These are phyloP conservation scores for Synanthedon formicaeformis DNA, from an alignment of 2,888 invertebrate genomes.

Conservation along the genomic window DNA sequence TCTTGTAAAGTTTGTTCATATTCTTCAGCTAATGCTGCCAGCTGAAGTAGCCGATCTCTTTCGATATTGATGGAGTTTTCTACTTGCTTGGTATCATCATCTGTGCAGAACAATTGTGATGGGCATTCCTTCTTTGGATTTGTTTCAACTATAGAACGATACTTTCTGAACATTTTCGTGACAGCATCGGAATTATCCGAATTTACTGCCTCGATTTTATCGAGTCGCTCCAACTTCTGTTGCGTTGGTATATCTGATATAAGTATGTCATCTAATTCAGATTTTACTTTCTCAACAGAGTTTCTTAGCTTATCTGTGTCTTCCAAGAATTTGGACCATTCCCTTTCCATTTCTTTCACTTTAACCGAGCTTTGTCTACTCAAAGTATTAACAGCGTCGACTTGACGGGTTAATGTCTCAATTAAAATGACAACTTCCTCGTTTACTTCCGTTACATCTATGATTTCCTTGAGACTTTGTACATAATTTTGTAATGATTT, in stretches of 20 bases:
- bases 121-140: conserved; percentile 80
- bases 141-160: conserved; percentile 74
- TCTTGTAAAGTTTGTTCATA: conserved; percentile 90
- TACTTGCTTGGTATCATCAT: conserved; percentile 76
- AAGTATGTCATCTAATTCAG: conserved; percentile 66
- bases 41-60: conserved; percentile 80
- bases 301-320: conserved; percentile 71
- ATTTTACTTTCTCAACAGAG: conserved; percentile 59
- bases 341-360: conserved; percentile 70
- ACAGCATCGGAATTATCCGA: conserved; percentile 72
- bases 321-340: conserved; percentile 79
- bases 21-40: conserved; percentile 83
- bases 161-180: conserved; percentile 72
- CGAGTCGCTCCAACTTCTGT: conserved; percentile 76
- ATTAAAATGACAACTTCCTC: conserved; percentile 75
- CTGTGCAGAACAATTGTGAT: conserved; percentile 73
- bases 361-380: conserved; percentile 51
- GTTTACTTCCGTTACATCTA: conserved; percentile 76
- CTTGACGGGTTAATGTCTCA: conserved; percentile 73
- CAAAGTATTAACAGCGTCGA: conserved; percentile 77
- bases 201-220: conserved; percentile 77
- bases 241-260: conserved; percentile 75
- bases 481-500: conserved; percentile 67
- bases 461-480: conserved; percentile 71
- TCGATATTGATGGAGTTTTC: conserved; percentile 78